Evolutionary conservation across 2,797 vertebrate genomes (phyloP).

Genomic region (Sciurus vulgaris): DNA sequence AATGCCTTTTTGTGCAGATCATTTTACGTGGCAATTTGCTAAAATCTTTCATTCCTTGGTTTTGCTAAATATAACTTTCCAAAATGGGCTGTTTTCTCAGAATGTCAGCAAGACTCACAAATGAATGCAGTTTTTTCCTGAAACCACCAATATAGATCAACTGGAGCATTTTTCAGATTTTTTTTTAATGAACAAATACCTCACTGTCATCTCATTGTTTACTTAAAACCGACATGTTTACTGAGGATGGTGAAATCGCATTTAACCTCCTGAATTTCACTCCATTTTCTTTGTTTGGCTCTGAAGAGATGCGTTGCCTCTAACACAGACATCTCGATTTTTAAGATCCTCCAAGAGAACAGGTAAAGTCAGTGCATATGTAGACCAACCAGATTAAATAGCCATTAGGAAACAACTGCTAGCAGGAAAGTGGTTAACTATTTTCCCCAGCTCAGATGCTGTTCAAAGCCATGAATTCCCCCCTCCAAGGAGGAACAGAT

Average conservation of each 20-base stretch:
- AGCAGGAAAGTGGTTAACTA: constrained; percentile 86
- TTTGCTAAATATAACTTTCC: constrained; percentile 88
- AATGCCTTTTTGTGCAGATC: constrained; percentile 91
- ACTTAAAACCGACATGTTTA: constrained; percentile 89
- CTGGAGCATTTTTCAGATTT: constrained; percentile 79
- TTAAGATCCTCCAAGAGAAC: constrained; percentile 83
- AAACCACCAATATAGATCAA: constrained; percentile 75
- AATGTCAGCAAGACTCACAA: constrained; percentile 73
- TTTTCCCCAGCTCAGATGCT: constrained; percentile 86
- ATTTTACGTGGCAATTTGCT: constrained; percentile 93
- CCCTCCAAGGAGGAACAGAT: constrained; percentile 92
- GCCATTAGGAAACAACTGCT: constrained; percentile 86
- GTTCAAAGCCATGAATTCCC: constrained; percentile 83
- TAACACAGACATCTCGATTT: constrained; percentile 77
- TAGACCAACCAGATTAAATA: constrained; percentile 85
- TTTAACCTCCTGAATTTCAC: constrained; percentile 77
- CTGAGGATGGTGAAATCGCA: constrained; percentile 76
- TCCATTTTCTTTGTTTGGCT: constrained; percentile 81
- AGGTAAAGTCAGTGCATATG: constrained; percentile 83
- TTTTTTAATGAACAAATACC: constrained; percentile 85
- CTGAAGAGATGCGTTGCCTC: constrained; percentile 72
- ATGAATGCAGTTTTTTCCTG: constrained; percentile 51
- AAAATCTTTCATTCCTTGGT: constrained; percentile 88
- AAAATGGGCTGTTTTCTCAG: constrained; percentile 80
- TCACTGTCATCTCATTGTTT: constrained; percentile 86